These are phyloP conservation scores for Microplitis mediator DNA, from an alignment of 1,140 invertebrate species.

Conservation along the genomic window DNA sequence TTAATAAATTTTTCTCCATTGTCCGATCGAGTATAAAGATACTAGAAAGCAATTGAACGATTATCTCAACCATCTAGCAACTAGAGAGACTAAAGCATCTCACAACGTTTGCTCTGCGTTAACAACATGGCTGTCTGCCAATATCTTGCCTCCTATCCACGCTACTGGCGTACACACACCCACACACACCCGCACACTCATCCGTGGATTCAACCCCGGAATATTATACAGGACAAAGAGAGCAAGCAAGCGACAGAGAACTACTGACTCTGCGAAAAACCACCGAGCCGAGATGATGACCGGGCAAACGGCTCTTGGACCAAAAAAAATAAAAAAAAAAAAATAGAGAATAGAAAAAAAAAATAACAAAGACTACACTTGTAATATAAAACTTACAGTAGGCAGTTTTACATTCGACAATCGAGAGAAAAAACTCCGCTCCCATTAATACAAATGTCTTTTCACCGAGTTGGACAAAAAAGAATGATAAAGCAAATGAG, in stretches of 20 bases:
- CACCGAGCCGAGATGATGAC: background rate
- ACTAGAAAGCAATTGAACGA: conserved; percentile 4
- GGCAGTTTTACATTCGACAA: background rate
- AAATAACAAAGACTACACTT: background rate
- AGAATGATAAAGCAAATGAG: too few relatives aligned
- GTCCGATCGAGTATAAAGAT: background rate
- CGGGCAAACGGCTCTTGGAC: conserved; percentile 2
- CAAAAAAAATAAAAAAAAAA: background rate
- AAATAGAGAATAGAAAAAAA: background rate
- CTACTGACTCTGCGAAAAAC: conserved; percentile 21
- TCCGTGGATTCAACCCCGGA: background rate
- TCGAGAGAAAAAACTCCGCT: background rate
- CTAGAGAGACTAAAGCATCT: background rate
- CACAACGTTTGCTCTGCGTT: conserved; percentile 15
- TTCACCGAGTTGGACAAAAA: too few relatives aligned
- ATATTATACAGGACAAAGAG: conserved; percentile 8
- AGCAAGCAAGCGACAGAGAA: background rate
- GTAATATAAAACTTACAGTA: background rate
- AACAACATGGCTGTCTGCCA: conserved; percentile 27
- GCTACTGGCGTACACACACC: too few relatives aligned
- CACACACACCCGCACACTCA: too few relatives aligned
- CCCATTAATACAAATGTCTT: too few relatives aligned
- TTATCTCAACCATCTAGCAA: conserved; percentile 7
- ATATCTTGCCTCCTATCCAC: background rate
- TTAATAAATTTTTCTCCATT: background rate